A percentile compares a stretch with the other conserved stretches of the same genome.
Conservation (phyloP, 2,113 vertebrate genomes). For the Brienomyrus longianalis region DNA sequence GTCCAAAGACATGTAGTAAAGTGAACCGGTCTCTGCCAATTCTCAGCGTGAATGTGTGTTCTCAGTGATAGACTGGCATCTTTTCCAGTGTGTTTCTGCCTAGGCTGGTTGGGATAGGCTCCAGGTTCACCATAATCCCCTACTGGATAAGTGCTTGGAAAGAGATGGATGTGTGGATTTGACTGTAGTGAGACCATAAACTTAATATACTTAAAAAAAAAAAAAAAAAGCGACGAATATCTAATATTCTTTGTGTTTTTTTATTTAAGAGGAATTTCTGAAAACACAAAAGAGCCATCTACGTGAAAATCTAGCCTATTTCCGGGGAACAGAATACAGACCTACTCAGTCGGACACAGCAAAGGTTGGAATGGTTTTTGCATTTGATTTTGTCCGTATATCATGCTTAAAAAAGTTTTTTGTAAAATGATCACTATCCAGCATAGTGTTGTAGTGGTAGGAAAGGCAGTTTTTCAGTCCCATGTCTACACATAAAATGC, state of each 20-base stretch:
- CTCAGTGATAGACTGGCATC: neutral
- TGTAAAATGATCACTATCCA: neutral
- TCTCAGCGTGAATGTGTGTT: neutral
- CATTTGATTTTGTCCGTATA: neutral
- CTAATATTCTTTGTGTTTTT: neutral
- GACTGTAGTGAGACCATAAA: neutral
- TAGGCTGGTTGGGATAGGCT: neutral
- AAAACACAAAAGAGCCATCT: constrained; percentile 57
- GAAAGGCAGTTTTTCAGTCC: neutral
- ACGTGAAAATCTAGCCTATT: constrained; percentile 51
- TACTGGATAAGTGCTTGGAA: neutral
- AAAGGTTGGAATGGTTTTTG: constrained; percentile 42
- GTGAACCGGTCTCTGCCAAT: neutral
- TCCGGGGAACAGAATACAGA: constrained; percentile 36
- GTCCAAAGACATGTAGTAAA: neutral
- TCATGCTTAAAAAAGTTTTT: neutral
- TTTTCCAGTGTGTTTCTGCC: neutral
- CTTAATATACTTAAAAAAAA: neutral
- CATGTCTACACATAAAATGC: neutral
- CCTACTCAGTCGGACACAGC: constrained; percentile 31
- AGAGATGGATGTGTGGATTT: neutral
- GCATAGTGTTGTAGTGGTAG: neutral
- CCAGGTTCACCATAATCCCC: neutral
- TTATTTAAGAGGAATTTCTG: constrained; percentile 53
- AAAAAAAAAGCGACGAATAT: neutral